phyloP scores from a whole-genome alignment of 2,888 invertebrate species.

The Leucoma salicis region DNA sequence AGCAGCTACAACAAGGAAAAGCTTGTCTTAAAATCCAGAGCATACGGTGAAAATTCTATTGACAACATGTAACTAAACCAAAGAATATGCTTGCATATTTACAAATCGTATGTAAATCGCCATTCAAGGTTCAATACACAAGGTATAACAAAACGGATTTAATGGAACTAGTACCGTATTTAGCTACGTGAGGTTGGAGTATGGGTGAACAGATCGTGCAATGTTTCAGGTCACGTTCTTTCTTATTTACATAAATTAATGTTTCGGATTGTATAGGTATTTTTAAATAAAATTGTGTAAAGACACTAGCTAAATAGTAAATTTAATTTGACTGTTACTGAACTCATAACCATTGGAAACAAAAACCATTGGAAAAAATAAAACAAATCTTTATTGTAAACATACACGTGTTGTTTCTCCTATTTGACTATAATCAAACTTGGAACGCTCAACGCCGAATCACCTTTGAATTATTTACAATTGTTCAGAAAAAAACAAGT shows the following conservation, averaged over 20 bases:
- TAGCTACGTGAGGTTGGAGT: constrained; percentile 5
- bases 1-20: constrained; percentile 86
- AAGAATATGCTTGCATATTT: constrained; percentile 34
- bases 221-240: constrained; percentile 2
- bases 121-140: constrained; percentile 18
- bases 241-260: not conserved
- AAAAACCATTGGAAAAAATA: too few species aligned
- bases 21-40: constrained; percentile 29
- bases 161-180: constrained; percentile 22
- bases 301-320: too few species aligned
- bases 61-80: constrained; percentile 4
- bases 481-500: too few species aligned
- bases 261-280: not conserved
- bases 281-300: too few species aligned
- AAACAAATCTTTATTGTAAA: too few species aligned
- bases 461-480: too few species aligned
- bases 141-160: constrained; percentile 18
- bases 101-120: constrained; percentile 35
- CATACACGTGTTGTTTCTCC: too few species aligned
- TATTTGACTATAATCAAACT: too few species aligned
- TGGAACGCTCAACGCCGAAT: too few species aligned
- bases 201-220: constrained; percentile 4
- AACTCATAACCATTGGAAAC: too few species aligned
- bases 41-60: constrained; percentile 14
- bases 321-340: too few species aligned